Evolutionary conservation across 2,797 vertebrate genomes (phyloP).

Genomic region (Poliocrania exsul): DNA sequence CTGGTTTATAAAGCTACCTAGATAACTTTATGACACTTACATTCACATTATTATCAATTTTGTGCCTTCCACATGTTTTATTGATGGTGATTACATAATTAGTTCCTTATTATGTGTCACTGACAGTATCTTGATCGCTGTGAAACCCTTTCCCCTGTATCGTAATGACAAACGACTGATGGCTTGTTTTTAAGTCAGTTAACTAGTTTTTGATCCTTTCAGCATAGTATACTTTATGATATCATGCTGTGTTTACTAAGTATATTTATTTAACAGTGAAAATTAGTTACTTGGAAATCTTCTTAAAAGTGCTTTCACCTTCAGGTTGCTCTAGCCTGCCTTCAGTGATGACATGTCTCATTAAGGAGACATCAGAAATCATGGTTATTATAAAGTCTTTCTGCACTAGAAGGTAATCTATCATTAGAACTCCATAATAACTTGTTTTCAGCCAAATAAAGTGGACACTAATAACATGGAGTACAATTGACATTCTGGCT

Average conservation of each 20-base stretch:
- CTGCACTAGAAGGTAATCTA: not conserved
- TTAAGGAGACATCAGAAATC: constrained; percentile 2
- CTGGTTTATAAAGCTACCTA: not conserved
- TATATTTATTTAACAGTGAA: constrained; percentile 16
- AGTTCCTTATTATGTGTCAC: not conserved
- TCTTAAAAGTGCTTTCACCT: not conserved
- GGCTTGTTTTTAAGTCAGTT: not conserved
- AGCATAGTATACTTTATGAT: not conserved
- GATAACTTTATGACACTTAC: not conserved
- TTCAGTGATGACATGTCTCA: not conserved
- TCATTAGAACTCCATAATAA: not conserved
- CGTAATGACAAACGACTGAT: not conserved
- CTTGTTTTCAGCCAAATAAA: not conserved
- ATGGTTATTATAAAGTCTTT: not conserved
- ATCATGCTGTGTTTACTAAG: not conserved
- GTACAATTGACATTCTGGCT: not conserved
- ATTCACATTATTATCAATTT: not conserved
- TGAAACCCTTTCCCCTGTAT: not conserved
- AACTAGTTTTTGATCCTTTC: not conserved
- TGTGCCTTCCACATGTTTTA: not conserved
- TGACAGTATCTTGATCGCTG: not conserved
- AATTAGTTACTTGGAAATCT: not conserved
- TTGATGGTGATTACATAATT: not conserved
- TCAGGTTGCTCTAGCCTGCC: not conserved
- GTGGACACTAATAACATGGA: not conserved